Percentiles rank a stretch among this genome's conserved stretches.
Conservation (phyloP, 1,140 invertebrate species). For the Cyphomyrmex costatus region DNA sequence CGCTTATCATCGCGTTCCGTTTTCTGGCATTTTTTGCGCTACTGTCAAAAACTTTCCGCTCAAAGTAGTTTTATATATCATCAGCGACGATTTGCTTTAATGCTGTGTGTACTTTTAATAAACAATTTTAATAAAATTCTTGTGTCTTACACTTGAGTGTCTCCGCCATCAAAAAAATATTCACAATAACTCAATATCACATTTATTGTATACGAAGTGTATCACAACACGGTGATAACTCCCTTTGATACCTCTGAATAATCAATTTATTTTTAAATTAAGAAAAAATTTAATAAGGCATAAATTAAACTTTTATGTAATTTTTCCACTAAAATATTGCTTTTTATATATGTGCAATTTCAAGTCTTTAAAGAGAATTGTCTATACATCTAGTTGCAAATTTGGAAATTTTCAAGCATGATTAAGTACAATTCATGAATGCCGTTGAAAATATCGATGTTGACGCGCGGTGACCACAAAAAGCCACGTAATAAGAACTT, state of each 20-base stretch:
- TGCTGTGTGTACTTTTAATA: neutral
- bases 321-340: too few species aligned
- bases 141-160: neutral
- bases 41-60: conserved; percentile 88
- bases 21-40: conserved; percentile 92
- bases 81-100: neutral
- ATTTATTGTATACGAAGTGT: neutral
- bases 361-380: too few species aligned
- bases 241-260: too few species aligned
- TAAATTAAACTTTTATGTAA: too few species aligned
- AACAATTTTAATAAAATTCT: conserved; percentile 20
- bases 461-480: conserved; percentile 35
- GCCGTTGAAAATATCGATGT: conserved; percentile 10
- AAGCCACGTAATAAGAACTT: conserved; percentile 20
- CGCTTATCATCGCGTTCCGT: conserved; percentile 92
- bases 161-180: neutral
- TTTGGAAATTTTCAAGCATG: neutral
- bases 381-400: neutral
- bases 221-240: too few species aligned
- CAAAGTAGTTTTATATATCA: conserved; percentile 2
- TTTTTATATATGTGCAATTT: too few species aligned
- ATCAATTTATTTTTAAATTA: too few species aligned
- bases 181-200: neutral
- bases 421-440: neutral
- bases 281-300: too few species aligned